phyloP scores from a whole-genome alignment of 2,888 invertebrate genomes.

The Stictocephala bisonia region DNA sequence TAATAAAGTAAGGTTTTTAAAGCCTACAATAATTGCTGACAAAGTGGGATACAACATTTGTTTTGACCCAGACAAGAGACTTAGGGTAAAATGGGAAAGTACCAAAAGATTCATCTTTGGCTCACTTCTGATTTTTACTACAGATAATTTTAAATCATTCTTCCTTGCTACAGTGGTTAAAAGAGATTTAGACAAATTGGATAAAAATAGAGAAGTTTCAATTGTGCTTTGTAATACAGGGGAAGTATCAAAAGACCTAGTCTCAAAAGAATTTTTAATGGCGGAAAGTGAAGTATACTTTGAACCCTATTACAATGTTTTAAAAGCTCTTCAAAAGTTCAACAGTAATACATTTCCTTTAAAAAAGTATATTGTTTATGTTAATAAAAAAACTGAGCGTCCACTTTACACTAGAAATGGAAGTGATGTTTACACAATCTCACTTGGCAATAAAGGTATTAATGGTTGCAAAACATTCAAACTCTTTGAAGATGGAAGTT shows the following conservation, averaged over 20 bases:
- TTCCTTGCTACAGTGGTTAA: slow-evolving; percentile 77
- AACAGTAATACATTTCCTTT: slow-evolving; percentile 72
- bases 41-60: slow-evolving; percentile 54
- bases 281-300: slow-evolving; percentile 84
- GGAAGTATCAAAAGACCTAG: slow-evolving; percentile 63
- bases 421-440: slow-evolving; percentile 48
- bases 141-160: slow-evolving; percentile 75
- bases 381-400: slow-evolving; percentile 59
- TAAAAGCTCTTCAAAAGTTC: slow-evolving; percentile 75
- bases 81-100: slow-evolving; percentile 65
- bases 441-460: background rate
- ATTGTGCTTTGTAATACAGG: slow-evolving; percentile 61
- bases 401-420: slow-evolving; percentile 64
- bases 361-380: slow-evolving; percentile 74
- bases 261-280: slow-evolving; percentile 70
- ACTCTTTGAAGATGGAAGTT: slow-evolving; percentile 48
- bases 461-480: slow-evolving; percentile 35
- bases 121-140: slow-evolving; percentile 78
- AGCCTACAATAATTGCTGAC: slow-evolving; percentile 54
- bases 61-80: slow-evolving; percentile 61
- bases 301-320: slow-evolving; percentile 82
- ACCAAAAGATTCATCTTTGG: slow-evolving; percentile 76
- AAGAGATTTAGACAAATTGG: slow-evolving; percentile 66
- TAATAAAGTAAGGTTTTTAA: slow-evolving; percentile 66
- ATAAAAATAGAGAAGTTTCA: slow-evolving; percentile 62